Evolutionary conservation across 2,888 invertebrate species (phyloP).

Genomic region (Dynastes grantii): DNA sequence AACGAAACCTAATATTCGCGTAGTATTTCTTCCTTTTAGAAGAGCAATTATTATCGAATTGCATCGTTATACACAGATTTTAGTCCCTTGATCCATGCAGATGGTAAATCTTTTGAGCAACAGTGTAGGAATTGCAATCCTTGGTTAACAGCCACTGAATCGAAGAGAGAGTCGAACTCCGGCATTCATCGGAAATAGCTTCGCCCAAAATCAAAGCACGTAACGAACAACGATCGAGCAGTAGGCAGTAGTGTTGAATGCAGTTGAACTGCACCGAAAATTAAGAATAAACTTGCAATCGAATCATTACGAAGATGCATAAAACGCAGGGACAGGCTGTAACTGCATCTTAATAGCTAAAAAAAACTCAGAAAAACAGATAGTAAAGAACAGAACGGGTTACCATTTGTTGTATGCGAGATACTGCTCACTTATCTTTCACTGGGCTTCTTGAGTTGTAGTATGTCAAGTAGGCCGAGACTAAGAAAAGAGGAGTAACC

Average conservation of each 20-base stretch:
- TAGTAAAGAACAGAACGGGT: conserved; percentile 39
- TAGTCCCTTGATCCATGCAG: background rate
- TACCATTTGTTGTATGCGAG: conserved; percentile 48
- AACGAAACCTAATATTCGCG: too few relatives aligned
- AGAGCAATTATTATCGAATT: too few relatives aligned
- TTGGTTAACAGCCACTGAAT: background rate
- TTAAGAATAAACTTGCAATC: background rate
- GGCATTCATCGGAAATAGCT: conserved; percentile 16
- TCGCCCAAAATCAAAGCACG: background rate
- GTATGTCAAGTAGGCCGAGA: conserved; percentile 66
- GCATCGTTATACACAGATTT: too few relatives aligned
- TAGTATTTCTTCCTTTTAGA: too few relatives aligned
- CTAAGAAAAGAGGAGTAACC: conserved; percentile 62
- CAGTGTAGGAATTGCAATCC: background rate
- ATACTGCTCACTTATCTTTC: conserved; percentile 62
- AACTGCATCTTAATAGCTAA: conserved; percentile 36
- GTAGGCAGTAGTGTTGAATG: background rate
- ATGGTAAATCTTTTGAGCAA: background rate
- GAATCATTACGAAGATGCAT: background rate
- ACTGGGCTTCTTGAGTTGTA: conserved; percentile 61
- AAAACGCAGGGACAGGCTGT: conserved; percentile 8
- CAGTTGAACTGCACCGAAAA: conserved; percentile 20
- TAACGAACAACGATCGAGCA: background rate
- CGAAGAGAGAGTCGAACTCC: background rate
- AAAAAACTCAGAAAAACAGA: conserved; percentile 14